A percentile compares a stretch with the other conserved stretches of the same genome.
Conservation (phyloP, 1,140 invertebrate genomes). For the Triops longicaudatus region DNA sequence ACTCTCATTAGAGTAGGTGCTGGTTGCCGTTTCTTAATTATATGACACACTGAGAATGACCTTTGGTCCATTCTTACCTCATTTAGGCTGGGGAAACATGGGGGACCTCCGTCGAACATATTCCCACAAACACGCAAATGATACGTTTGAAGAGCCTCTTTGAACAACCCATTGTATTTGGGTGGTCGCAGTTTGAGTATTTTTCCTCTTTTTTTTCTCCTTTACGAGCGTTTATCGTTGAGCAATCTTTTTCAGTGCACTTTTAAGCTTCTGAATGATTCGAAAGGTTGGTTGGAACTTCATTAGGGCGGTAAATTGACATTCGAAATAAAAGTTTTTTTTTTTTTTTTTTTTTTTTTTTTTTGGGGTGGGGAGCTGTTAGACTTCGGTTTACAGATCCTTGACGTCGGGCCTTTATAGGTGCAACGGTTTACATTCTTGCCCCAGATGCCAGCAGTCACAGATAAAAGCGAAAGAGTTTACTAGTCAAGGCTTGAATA, state of each 20-base stretch:
- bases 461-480: constrained; percentile 8
- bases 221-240: neutral
- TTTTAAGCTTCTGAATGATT: neutral
- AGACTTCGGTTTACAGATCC: neutral
- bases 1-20: neutral
- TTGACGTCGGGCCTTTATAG: neutral
- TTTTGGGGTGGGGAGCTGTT: neutral
- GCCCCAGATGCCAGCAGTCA: neutral
- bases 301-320: neutral
- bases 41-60: neutral
- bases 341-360: neutral
- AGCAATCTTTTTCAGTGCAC: neutral
- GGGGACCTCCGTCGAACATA: constrained; percentile 1
- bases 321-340: neutral
- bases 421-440: constrained; percentile 11
- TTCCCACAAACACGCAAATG: neutral
- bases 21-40: neutral
- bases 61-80: neutral
- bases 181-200: neutral
- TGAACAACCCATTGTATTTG: neutral
- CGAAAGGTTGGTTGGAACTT: neutral
- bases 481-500: neutral
- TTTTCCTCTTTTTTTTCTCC: neutral
- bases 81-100: neutral
- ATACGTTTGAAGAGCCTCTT: neutral